phyloP scores from a whole-genome alignment of 2,797 vertebrate genomes.

The Neomorphus geoffroyi region DNA sequence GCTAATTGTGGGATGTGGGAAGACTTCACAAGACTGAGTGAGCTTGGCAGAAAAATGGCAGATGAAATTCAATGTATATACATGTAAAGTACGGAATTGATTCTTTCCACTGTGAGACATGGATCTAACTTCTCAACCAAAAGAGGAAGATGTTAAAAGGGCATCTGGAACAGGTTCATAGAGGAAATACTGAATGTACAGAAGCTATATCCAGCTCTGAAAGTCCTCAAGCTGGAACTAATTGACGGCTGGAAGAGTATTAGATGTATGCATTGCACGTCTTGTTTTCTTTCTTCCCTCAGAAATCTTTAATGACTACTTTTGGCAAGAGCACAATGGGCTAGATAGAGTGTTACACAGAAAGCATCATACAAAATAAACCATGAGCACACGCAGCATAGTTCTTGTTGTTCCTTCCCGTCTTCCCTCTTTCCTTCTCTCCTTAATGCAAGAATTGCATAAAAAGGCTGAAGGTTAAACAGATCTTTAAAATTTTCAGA shows the following conservation, averaged over 20 bases:
- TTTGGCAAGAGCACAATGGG: not conserved
- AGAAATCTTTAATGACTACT: not conserved
- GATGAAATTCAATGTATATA: not conserved
- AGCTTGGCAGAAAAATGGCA: not conserved
- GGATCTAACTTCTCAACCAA: not conserved
- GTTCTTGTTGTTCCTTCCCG: not conserved
- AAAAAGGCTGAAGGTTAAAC: not conserved
- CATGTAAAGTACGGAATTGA: not conserved
- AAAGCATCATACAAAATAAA: not conserved
- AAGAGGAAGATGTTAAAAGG: not conserved
- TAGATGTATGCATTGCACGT: not conserved
- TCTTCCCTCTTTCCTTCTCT: not conserved
- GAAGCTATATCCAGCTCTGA: not conserved
- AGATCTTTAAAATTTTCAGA: constrained; percentile 4
- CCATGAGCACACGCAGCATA: not conserved
- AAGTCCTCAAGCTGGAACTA: not conserved
- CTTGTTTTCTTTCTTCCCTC: not conserved
- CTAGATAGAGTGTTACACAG: not conserved
- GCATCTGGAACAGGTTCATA: not conserved
- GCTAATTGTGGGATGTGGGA: not conserved
- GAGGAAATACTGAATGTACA: not conserved
- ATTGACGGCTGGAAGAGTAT: not conserved
- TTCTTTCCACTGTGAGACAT: not conserved
- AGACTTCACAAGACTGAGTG: not conserved
- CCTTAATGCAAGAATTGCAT: not conserved